Percentiles rank a stretch among this genome's conserved stretches.
Evolutionary conservation across 2,797 vertebrate species (phyloP).

Genomic region (Muraenolepis orangiensis): DNA sequence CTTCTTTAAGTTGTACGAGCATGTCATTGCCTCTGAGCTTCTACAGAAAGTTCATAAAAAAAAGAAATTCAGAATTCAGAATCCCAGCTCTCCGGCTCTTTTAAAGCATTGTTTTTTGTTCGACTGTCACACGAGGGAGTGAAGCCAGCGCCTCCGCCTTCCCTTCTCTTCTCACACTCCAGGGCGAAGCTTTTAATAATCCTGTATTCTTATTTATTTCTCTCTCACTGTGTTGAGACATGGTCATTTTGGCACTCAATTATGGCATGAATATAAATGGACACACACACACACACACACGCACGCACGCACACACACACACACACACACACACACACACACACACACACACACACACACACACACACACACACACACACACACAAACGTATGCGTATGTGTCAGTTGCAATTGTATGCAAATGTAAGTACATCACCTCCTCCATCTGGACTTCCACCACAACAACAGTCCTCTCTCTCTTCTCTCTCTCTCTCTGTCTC

Average conservation of each 20-base stretch:
- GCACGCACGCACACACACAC: neutral
- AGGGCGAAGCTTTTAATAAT: neutral
- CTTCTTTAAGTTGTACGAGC: neutral
- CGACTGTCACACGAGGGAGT: neutral
- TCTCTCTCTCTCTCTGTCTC: neutral
- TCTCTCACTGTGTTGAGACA: neutral
- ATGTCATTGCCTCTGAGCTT: neutral
- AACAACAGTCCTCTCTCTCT: neutral
- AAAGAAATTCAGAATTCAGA: neutral
- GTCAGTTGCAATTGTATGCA: neutral
- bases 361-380: neutral
- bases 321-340: neutral
- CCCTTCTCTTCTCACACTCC: neutral
- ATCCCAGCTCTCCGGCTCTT: neutral
- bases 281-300: neutral
- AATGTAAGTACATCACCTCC: neutral
- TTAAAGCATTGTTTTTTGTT: neutral
- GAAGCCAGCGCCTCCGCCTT: neutral
- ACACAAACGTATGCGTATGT: neutral
- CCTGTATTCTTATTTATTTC: neutral
- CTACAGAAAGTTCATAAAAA: neutral
- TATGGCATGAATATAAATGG: neutral
- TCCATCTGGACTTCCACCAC: too few species aligned
- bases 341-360: neutral
- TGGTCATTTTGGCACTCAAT: neutral